Percentiles rank a stretch among this genome's conserved stretches.
These are phyloP conservation scores for Hymenochirus boettgeri DNA, from an alignment of 2,113 vertebrate species.

Conservation along the genomic window DNA sequence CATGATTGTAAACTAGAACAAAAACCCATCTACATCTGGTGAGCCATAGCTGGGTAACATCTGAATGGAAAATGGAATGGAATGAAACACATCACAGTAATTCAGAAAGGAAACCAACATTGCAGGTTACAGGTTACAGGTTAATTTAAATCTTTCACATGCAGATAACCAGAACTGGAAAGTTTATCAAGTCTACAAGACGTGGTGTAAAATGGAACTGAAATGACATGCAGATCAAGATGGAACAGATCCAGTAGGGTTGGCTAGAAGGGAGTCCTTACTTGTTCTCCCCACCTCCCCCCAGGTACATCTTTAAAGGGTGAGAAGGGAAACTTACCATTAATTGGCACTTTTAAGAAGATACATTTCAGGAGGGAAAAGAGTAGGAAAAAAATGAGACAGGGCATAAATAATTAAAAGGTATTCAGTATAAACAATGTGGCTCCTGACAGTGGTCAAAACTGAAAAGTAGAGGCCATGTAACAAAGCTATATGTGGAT, in stretches of 20 bases:
- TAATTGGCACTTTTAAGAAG: constrained; percentile 99
- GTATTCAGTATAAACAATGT: constrained; percentile 46
- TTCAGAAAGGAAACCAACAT: background rate
- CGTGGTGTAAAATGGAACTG: constrained; percentile 69
- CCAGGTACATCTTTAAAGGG: constrained; percentile 65
- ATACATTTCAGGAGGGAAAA: constrained; percentile 90
- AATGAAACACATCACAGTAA: constrained; percentile 17
- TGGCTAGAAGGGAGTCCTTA: background rate
- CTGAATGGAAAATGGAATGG: constrained; percentile 8
- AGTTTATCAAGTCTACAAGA: constrained; percentile 51
- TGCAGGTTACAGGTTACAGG: background rate
- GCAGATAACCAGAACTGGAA: constrained; percentile 69
- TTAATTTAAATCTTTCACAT: constrained; percentile 55
- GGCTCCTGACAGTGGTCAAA: constrained; percentile 36
- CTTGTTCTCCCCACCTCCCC: constrained; percentile 55
- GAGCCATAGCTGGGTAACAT: background rate
- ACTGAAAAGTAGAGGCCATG: constrained; percentile 2
- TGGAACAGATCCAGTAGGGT: too few relatives aligned
- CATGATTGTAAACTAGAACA: background rate
- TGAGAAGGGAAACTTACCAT: constrained; percentile 95
- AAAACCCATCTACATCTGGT: background rate
- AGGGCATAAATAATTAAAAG: constrained; percentile 85
- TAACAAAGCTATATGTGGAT: constrained; percentile 10
- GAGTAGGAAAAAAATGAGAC: constrained; percentile 94
- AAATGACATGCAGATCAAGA: constrained; percentile 12